These are phyloP conservation scores for Tapirus indicus DNA, from an alignment of 2,797 vertebrate species.

Conservation along the genomic window DNA sequence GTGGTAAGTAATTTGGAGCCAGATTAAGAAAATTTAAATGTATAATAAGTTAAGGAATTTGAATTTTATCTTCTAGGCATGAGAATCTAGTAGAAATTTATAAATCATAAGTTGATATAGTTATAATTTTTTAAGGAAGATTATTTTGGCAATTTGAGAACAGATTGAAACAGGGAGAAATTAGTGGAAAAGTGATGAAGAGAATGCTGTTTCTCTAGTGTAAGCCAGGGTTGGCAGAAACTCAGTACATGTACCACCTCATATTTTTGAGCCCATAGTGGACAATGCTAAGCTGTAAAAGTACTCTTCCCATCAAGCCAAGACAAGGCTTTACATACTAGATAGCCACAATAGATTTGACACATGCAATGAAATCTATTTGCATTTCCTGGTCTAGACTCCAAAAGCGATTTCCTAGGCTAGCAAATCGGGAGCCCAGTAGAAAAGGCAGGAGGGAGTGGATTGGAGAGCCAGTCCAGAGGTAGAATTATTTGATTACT, in stretches of 20 bases:
- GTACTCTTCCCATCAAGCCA: neutral
- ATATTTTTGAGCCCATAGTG: neutral
- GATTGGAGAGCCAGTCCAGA: neutral
- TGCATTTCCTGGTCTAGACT: neutral
- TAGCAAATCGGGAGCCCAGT: neutral
- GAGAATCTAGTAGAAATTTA: neutral
- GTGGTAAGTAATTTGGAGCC: neutral
- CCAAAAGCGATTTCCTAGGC: neutral
- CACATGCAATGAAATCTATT: neutral
- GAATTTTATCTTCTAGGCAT: neutral
- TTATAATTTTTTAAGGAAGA: slow-evolving; percentile 3
- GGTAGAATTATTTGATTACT: neutral
- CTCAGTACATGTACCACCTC: neutral
- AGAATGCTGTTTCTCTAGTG: neutral
- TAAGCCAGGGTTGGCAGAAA: neutral
- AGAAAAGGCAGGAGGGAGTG: neutral
- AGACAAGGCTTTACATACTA: neutral
- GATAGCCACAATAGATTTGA: neutral
- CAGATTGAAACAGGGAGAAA: neutral
- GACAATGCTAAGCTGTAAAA: neutral
- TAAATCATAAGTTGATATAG: neutral
- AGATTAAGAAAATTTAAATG: neutral
- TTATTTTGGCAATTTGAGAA: neutral
- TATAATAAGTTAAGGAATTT: neutral
- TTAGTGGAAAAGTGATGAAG: neutral